Percentiles rank a stretch among this genome's conserved stretches.
These are phyloP conservation scores for Tyria jacobaeae DNA, from an alignment of 2,888 invertebrate genomes.

Conservation along the genomic window DNA sequence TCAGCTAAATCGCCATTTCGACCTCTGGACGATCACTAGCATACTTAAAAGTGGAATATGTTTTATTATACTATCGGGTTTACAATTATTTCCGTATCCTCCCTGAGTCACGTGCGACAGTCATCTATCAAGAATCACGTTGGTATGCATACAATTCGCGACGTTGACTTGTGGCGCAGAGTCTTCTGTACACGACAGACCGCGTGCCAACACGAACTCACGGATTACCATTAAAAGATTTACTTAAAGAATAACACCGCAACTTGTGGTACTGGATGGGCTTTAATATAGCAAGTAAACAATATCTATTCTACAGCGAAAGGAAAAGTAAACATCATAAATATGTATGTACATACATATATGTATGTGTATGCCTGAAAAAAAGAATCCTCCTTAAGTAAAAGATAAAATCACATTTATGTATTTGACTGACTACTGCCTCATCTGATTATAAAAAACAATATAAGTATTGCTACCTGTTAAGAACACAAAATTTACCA, in stretches of 20 bases:
- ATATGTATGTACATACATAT: no score
- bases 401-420: no score
- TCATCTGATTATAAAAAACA: no score
- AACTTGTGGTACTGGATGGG: neutral
- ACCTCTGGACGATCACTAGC: no score
- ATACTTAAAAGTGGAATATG: neutral
- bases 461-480: no score
- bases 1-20: no score
- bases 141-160: constrained; percentile 56
- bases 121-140: constrained; percentile 55
- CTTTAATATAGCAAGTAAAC: no score
- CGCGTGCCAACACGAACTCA: constrained; percentile 61
- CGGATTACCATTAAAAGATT: constrained; percentile 36
- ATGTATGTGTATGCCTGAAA: no score
- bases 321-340: no score
- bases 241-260: constrained; percentile 24
- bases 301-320: no score
- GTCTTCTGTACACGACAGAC: constrained; percentile 41
- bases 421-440: no score
- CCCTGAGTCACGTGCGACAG: constrained; percentile 52
- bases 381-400: no score
- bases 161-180: constrained; percentile 67
- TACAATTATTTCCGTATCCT: neutral
- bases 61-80: neutral
- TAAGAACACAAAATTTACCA: constrained; percentile 9